These are phyloP conservation scores for Lepilemur ruficaudatus DNA, from an alignment of 2,797 vertebrate species.

Conservation along the genomic window DNA sequence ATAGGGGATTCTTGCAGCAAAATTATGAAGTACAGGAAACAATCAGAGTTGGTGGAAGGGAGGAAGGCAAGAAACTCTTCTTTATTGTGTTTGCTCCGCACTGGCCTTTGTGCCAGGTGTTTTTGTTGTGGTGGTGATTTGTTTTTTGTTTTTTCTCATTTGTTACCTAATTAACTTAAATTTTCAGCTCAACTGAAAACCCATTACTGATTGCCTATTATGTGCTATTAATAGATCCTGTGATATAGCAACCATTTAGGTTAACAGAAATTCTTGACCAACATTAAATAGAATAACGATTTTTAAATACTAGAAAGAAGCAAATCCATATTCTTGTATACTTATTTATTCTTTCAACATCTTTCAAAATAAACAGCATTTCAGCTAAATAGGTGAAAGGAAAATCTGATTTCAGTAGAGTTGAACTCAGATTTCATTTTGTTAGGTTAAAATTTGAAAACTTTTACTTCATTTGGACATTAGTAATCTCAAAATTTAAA, in stretches of 20 bases:
- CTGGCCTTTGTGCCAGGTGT: background rate
- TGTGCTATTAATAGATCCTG: background rate
- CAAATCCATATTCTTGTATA: background rate
- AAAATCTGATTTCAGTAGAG: conserved; percentile 10
- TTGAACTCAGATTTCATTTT: background rate
- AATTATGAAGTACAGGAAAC: background rate
- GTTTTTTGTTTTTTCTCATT: background rate
- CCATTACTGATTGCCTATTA: background rate
- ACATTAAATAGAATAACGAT: background rate
- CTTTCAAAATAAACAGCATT: background rate
- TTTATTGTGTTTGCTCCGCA: background rate
- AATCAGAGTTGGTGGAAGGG: background rate
- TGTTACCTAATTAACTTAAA: background rate
- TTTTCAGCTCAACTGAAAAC: background rate
- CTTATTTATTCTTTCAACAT: background rate
- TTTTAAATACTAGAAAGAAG: background rate
- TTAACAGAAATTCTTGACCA: conserved; percentile 3
- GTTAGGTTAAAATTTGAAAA: conserved; percentile 24
- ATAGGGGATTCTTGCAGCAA: background rate
- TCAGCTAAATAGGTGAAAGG: background rate
- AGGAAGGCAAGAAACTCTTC: background rate
- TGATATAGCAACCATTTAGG: background rate
- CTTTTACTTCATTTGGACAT: background rate
- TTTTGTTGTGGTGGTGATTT: background rate
- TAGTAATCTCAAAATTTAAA: background rate